Evolutionary conservation across 1,140 invertebrate genomes (phyloP).

Genomic region (Bombus superbus): DNA sequence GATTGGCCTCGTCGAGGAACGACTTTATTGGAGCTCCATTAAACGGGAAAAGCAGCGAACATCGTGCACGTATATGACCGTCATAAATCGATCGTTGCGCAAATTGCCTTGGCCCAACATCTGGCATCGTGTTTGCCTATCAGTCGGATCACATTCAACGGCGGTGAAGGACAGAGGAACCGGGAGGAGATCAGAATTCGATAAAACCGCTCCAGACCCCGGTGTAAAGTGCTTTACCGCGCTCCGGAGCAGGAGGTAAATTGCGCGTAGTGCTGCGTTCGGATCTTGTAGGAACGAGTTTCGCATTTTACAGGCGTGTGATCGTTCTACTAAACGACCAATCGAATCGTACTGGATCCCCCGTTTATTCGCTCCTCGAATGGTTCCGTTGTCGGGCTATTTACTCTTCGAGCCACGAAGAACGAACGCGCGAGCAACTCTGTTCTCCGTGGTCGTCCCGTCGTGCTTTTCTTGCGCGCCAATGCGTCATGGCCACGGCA

Average conservation of each 20-base stretch:
- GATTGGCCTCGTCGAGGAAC: constrained; percentile 52
- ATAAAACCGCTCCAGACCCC: constrained; percentile 64
- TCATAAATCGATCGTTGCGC: constrained; percentile 71
- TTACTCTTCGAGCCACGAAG: constrained; percentile 23
- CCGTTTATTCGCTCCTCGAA: constrained; percentile 48
- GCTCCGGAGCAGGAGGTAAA: constrained; percentile 26
- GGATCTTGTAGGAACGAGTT: constrained; percentile 53
- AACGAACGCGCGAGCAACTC: background rate
- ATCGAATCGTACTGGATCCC: constrained; percentile 58
- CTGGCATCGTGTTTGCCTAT: constrained; percentile 72
- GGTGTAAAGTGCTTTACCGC: constrained; percentile 55
- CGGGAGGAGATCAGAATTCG: constrained; percentile 67
- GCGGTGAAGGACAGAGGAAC: constrained; percentile 57
- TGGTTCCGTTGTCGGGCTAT: constrained; percentile 38
- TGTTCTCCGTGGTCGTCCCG: background rate
- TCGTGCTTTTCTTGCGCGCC: background rate
- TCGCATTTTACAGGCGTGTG: constrained; percentile 50
- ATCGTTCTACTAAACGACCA: constrained; percentile 58
- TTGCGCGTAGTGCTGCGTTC: constrained; percentile 21
- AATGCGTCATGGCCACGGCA: background rate
- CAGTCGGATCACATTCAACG: constrained; percentile 69
- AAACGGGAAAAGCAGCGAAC: constrained; percentile 52
- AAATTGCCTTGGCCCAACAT: constrained; percentile 72
- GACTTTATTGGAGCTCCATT: constrained; percentile 69
- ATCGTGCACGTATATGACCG: constrained; percentile 49